These are phyloP conservation scores for Nerophis lumbriciformis DNA, from an alignment of 2,113 vertebrate genomes.

Conservation along the genomic window DNA sequence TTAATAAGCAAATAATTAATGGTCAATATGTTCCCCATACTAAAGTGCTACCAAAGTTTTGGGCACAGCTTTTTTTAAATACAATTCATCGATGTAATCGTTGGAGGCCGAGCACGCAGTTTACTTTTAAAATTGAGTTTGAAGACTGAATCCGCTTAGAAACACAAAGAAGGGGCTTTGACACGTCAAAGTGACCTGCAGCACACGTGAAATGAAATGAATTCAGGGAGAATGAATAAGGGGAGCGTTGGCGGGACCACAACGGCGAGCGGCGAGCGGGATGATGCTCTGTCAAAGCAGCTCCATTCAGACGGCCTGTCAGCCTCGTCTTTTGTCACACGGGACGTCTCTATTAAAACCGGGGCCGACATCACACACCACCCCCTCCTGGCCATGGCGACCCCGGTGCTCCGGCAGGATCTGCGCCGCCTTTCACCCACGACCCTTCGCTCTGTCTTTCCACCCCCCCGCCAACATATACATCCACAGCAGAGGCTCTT, in stretches of 20 bases:
- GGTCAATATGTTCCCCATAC: no score
- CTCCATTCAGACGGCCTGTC: constrained; percentile 71
- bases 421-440: constrained; percentile 53
- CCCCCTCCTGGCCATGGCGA: constrained; percentile 44
- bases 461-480: constrained; percentile 25
- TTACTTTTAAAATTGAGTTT: neutral
- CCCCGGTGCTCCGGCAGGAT: constrained; percentile 58
- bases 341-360: constrained; percentile 77
- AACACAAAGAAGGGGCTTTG: constrained; percentile 11
- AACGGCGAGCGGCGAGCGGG: constrained; percentile 14
- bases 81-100: no score
- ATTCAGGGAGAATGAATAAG: constrained; percentile 50
- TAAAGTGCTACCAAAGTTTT: no score
- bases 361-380: constrained; percentile 52
- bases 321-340: constrained; percentile 71
- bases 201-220: constrained; percentile 39
- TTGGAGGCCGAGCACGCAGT: no score
- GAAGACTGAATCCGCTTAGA: constrained; percentile 7
- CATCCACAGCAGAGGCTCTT: constrained; percentile 49
- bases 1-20: no score
- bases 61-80: no score
- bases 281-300: constrained; percentile 46
- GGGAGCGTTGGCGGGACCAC: constrained; percentile 34
- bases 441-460: constrained; percentile 51
- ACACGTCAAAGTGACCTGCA: constrained; percentile 39